Evolutionary conservation across 2,888 invertebrate species (phyloP), one percentile per base, ranked within the genome.

Genomic region (Pyrrhosoma nymphula): DNA sequence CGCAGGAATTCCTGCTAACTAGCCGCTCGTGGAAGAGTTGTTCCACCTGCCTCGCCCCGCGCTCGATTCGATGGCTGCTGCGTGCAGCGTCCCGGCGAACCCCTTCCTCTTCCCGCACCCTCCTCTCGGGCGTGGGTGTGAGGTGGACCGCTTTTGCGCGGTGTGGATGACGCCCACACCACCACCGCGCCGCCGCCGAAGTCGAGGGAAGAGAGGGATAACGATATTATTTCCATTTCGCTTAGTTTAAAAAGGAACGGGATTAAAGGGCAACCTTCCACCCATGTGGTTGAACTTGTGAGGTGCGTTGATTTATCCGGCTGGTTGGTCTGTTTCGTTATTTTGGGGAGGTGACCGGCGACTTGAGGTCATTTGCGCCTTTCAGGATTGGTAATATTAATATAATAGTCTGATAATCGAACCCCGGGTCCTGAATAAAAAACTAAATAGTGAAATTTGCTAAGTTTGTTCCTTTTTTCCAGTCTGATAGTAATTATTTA

Each of bases 1-100:
- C 89, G 56, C 89, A 56, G 89, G 89, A 89, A 89, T 89, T 89
- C 55, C 56, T 47, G 55, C 89, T 47, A 89, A 89, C 89, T 89
- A 47, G n/a, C n/a, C 55, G 3, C 26, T 20, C n/a, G 89, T n/a
- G 55, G 55, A 20, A 2, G 60, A 23, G 89, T 55, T 89, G 89
- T 55, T 89, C 55, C n/a, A 89, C 56, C 89, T 55, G 55, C 55
- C 12, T 55, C 89, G 55, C 26, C 89, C 20, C 47, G 56, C n/a
- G 56, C 82, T 82, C 82, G 82, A 30, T 82, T 82, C 82, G 30
- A n/a, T n/a, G n/a, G n/a, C n/a, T n/a, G n/a, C 35, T 69, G 69
- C 69, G 23, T n/a, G 26, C 47, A 8, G 47, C 47, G 47, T 47
- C 47, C 47, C 47, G 47, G 47, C 60, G 6, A 60, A 20, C 60